phyloP scores from a whole-genome alignment of 2,888 invertebrate species.

The Branchellion lobata region DNA sequence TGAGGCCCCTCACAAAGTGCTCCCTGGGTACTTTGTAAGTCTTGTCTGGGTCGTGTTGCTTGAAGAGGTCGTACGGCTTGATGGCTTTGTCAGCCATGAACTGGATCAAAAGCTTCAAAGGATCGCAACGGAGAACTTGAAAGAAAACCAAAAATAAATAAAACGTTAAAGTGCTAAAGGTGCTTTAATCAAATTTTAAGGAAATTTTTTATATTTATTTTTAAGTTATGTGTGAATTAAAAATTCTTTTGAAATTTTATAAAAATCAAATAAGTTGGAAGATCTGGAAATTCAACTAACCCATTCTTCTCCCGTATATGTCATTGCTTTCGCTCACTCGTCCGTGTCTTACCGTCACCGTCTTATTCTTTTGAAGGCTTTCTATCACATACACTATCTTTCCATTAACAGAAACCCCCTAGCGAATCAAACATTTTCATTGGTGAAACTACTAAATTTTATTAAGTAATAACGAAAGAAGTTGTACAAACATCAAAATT shows the following conservation, averaged over 20 bases:
- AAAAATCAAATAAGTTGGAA: neutral
- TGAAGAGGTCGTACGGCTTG: constrained; percentile 59
- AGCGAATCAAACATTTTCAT: neutral
- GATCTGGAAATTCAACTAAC: constrained; percentile 49
- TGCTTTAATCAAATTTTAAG: neutral
- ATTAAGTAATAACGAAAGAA: neutral
- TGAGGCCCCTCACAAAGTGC: constrained; percentile 58
- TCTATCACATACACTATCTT: constrained; percentile 56
- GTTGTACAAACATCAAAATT: neutral
- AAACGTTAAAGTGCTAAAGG: neutral
- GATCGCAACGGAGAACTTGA: constrained; percentile 56
- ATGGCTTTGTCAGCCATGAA: constrained; percentile 58
- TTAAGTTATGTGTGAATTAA: neutral
- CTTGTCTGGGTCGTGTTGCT: constrained; percentile 58
- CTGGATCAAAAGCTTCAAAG: constrained; percentile 57
- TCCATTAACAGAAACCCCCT: constrained; percentile 59
- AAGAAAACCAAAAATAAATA: neutral
- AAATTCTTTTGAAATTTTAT: neutral
- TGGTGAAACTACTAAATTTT: no score
- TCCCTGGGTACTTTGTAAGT: constrained; percentile 57
- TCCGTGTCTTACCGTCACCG: constrained; percentile 56
- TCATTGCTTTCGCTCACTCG: constrained; percentile 57
- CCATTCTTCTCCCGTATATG: constrained; percentile 57
- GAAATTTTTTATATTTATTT: neutral
- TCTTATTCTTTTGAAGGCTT: constrained; percentile 54